These are phyloP conservation scores for Dysdera silvatica DNA, from an alignment of 1,140 invertebrate genomes.

Conservation along the genomic window DNA sequence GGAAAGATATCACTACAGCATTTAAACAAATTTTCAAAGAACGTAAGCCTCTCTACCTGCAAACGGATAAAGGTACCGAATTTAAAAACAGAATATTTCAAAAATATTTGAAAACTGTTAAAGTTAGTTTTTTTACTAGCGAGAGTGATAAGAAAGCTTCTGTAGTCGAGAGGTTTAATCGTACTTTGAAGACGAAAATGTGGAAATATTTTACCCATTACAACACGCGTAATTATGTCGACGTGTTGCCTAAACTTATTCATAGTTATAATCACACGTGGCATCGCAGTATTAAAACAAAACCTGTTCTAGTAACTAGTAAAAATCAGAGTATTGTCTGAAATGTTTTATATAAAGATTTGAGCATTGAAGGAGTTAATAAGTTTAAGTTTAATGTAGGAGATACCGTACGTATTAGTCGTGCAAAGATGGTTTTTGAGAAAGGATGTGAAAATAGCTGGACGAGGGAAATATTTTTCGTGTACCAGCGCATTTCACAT, in stretches of 20 bases:
- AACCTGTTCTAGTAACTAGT: constrained; percentile 39
- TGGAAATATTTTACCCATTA: constrained; percentile 43
- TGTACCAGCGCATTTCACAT: neutral
- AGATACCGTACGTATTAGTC: constrained; percentile 33
- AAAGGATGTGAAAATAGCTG: constrained; percentile 17
- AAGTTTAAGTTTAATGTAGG: constrained; percentile 34
- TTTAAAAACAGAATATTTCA: constrained; percentile 34
- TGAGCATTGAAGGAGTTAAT: constrained; percentile 25
- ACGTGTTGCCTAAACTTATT: constrained; percentile 40
- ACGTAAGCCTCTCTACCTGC: neutral
- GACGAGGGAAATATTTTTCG: constrained; percentile 24
- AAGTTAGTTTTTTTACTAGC: constrained; percentile 45
- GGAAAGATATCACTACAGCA: neutral
- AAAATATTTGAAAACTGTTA: constrained; percentile 36
- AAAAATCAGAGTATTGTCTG: constrained; percentile 35
- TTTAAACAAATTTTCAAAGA: constrained; percentile 27
- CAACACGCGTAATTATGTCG: constrained; percentile 42
- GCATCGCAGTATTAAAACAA: constrained; percentile 44
- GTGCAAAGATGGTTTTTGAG: constrained; percentile 18
- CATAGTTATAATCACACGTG: constrained; percentile 43
- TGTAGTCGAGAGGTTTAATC: constrained; percentile 46
- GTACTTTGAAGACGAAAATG: constrained; percentile 46
- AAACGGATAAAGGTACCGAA: constrained; percentile 28
- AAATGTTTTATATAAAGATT: constrained; percentile 25
- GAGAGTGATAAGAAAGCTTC: constrained; percentile 45